Evolutionary conservation across 2,888 invertebrate species (phyloP).

Genomic region (Nomada fucata): DNA sequence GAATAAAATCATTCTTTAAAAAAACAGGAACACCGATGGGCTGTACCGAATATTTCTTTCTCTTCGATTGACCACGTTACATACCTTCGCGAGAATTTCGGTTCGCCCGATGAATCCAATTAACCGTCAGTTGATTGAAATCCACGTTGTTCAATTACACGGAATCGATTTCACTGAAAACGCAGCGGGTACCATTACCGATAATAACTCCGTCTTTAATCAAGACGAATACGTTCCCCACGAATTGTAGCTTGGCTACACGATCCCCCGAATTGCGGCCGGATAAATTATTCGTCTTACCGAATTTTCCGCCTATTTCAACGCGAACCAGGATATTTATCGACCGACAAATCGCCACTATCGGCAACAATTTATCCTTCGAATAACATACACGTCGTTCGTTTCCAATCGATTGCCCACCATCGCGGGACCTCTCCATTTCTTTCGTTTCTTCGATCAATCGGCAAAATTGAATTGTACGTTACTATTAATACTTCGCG

Average conservation of each 20-base stretch:
- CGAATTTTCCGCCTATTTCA: conserved; percentile 11
- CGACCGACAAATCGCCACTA: background rate
- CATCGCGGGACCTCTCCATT: background rate
- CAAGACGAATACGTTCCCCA: conserved; percentile 9
- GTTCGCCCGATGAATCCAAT: background rate
- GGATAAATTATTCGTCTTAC: conserved; percentile 17
- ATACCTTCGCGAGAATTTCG: background rate
- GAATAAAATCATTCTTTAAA: no score
- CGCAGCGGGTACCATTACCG: background rate
- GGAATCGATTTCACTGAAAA: conserved; percentile 3
- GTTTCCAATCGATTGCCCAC: background rate
- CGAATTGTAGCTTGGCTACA: background rate
- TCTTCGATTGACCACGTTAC: background rate
- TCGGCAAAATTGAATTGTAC: no score
- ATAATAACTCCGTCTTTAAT: conserved; percentile 19
- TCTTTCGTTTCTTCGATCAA: background rate
- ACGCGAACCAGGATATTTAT: conserved; percentile 2
- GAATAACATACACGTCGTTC: background rate
- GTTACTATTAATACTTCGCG: no score
- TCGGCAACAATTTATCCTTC: background rate
- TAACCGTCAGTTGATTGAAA: conserved; percentile 6
- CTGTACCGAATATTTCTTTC: background rate
- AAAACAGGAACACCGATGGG: no score
- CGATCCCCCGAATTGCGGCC: background rate
- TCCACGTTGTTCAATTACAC: conserved; percentile 11